These are phyloP conservation scores for Antitype chi DNA, from an alignment of 2,888 invertebrate genomes.

Conservation along the genomic window DNA sequence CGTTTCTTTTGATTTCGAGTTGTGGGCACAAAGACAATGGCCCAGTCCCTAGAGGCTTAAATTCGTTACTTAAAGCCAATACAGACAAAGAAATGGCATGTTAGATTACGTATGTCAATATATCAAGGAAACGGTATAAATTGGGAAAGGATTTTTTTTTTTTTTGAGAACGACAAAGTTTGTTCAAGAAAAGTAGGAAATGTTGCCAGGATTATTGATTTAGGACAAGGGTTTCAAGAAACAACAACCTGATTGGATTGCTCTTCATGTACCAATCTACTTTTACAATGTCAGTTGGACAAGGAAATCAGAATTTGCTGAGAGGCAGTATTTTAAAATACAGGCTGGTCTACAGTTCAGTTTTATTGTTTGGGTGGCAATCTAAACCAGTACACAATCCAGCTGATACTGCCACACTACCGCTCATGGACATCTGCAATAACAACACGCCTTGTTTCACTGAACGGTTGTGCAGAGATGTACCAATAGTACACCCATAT, in stretches of 20 bases:
- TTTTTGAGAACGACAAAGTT: constrained; percentile 31
- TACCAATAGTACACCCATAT: no score
- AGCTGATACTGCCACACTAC: no score
- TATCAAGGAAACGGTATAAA: constrained; percentile 47
- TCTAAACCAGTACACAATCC: no score
- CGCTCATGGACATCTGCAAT: no score
- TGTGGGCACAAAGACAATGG: constrained; percentile 64
- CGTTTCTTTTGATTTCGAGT: constrained; percentile 59
- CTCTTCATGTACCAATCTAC: constrained; percentile 2
- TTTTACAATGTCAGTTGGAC: constrained; percentile 4
- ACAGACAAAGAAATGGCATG: constrained; percentile 59
- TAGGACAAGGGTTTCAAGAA: constrained; percentile 16
- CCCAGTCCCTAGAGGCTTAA: constrained; percentile 55
- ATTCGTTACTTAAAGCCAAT: constrained; percentile 64
- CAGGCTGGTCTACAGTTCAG: background rate
- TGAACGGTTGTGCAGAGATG: no score
- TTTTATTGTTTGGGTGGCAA: no score
- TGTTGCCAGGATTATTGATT: constrained; percentile 46
- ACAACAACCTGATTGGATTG: constrained; percentile 21
- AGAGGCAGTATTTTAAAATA: background rate
- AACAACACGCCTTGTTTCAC: no score
- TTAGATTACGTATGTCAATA: constrained; percentile 64
- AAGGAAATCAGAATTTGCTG: constrained; percentile 7
- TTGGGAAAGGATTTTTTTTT: constrained; percentile 15
- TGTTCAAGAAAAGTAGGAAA: constrained; percentile 21